phyloP scores from a whole-genome alignment of 92 coral and sea anemone species.

The Hydrozoanthus gracilis region DNA sequence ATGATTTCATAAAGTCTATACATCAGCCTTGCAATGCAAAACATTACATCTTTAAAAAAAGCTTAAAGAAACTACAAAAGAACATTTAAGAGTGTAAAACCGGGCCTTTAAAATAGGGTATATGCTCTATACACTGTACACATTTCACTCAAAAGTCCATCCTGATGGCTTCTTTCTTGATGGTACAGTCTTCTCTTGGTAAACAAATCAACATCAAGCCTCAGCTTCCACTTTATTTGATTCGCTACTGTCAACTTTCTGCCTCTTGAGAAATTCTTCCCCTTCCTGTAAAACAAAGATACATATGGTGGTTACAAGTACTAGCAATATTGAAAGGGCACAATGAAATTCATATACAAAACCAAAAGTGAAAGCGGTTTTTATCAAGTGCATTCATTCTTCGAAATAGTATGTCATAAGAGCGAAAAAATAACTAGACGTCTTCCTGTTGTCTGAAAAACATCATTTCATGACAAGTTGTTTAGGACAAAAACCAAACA shows the following conservation, averaged over 20 bases:
- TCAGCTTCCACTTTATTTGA: slow-evolving; percentile 42
- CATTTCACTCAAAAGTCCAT: slow-evolving; percentile 28
- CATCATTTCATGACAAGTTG: too few relatives aligned
- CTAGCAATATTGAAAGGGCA: too few relatives aligned
- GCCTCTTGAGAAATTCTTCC: slow-evolving; percentile 40
- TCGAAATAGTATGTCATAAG: too few relatives aligned
- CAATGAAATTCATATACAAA: too few relatives aligned
- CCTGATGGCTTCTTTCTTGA: slow-evolving; percentile 31
- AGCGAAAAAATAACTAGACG: too few relatives aligned
- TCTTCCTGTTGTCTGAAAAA: too few relatives aligned
- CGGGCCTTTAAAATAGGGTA: slow-evolving; percentile 26
- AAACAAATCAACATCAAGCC: slow-evolving; percentile 27
- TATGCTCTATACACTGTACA: slow-evolving; percentile 45
- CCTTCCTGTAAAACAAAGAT: slow-evolving; percentile 29
- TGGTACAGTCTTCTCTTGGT: slow-evolving; percentile 29
- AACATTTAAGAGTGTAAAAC: slow-evolving; percentile 30
- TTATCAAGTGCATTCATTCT: too few relatives aligned
- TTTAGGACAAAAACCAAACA: too few relatives aligned
- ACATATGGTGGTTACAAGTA: background rate
- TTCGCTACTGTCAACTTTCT: slow-evolving; percentile 27
- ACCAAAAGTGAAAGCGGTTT: too few relatives aligned
- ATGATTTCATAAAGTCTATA: background rate
- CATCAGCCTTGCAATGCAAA: slow-evolving; percentile 20
- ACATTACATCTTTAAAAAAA: slow-evolving; percentile 32
- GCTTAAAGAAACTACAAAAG: slow-evolving; percentile 27